Evolutionary conservation across 2,797 vertebrate species (phyloP), one percentile per base, ranked within the genome.

Genomic region (Mus caroli): DNA sequence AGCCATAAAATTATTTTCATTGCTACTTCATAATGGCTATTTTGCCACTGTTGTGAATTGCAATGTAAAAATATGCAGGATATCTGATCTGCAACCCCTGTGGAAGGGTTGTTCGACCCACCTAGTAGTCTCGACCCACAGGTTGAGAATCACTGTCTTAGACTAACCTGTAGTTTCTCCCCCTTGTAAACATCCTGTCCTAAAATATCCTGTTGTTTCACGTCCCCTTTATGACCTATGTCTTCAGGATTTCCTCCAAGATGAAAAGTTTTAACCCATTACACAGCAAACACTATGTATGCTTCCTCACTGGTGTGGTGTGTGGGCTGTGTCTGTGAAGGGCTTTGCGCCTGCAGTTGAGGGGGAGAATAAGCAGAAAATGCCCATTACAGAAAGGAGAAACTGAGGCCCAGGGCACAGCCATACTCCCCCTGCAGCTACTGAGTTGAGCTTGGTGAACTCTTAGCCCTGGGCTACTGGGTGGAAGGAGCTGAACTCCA

Each of bases 371-470:
- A 73, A 0, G 0, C 60, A 56, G 58, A 40, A 15, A 22, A 58
- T n/a, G 34, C 80, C 37, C 34, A 46, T 31, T 31, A 40, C 14
- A 12, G 11, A 9, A 34, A 11, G 40, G 62, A 54, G 73, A 82
- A 76, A 69, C 37, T 0, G n/a, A 88, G 90, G 69, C 60, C 77
- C 34, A 37, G 67, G 56, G 50, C 37, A 14, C 60, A 40, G 28
- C 58, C n/a, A 0, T 0, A 1, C 0, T 54, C 69, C 43, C 4
- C 69, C 10, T 1, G n/a, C 0, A 46, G 58, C 28, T 0, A 3
- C 2, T 19, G 24, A 58, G 90, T n/a, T 13, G 83, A 40, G 75
- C 64, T 24, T 22, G 4, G 43, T 1, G 31, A 1, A 2, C 17
- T 1, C 75, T 15, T 0, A 71, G 56, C 28, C 56, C 56, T 75